Conservation (phyloP, 2,797 vertebrate genomes). For the Danio albolineatus region DNA sequence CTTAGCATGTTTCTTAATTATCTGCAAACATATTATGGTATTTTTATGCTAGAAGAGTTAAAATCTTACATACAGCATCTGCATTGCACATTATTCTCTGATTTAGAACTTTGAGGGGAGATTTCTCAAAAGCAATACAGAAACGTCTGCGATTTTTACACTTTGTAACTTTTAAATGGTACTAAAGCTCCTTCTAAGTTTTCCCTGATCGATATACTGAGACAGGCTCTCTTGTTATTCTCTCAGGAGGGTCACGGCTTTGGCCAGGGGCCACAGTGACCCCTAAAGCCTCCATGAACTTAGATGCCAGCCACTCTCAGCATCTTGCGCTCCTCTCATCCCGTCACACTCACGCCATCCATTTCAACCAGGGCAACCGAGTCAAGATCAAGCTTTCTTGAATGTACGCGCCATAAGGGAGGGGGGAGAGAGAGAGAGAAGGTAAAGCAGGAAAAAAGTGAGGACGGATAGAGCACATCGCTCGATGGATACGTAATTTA, state of each 20-base stretch:
- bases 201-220: conserved; percentile 30
- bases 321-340: neutral
- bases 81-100: neutral
- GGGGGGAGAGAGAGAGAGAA: conserved; percentile 2
- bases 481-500: conserved; percentile 81
- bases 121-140: conserved; percentile 1
- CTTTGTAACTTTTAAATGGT: neutral
- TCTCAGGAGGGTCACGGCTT: conserved; percentile 19
- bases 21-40: no score
- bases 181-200: conserved; percentile 20
- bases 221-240: conserved; percentile 38
- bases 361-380: conserved; percentile 38
- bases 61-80: no score
- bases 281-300: conserved; percentile 24
- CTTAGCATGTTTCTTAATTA: no score
- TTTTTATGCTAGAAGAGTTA: no score
- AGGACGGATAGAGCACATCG: conserved; percentile 65
- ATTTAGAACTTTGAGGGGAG: neutral
- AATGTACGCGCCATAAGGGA: conserved; percentile 15
- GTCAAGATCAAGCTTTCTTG: conserved; percentile 16
- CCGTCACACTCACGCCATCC: conserved; percentile 21
- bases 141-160: neutral
- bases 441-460: conserved; percentile 22
- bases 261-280: conserved; percentile 33
- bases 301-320: conserved; percentile 10